A percentile compares a stretch with the other conserved stretches of the same genome.
Evolutionary conservation across 2,888 invertebrate genomes (phyloP).

Genomic region (Cantharis rufa): DNA sequence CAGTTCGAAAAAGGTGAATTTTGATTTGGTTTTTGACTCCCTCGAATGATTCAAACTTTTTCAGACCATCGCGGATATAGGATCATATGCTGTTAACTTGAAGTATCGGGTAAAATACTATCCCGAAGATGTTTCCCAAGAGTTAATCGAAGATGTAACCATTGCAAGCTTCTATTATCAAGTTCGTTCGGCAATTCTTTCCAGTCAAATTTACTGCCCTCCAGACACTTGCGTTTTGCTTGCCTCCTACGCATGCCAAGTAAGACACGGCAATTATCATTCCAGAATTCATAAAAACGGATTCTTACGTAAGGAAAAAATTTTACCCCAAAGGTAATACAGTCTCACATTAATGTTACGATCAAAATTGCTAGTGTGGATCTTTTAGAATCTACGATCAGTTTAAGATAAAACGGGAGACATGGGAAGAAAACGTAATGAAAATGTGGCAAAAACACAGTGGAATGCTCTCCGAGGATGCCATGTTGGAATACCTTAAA

Average conservation of each 20-base stretch:
- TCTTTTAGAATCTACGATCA: constrained; percentile 83
- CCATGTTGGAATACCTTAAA: constrained; percentile 99
- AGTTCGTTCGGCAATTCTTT: constrained; percentile 93
- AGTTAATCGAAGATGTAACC: constrained; percentile 98
- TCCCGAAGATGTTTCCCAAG: constrained; percentile 98
- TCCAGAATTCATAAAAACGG: constrained; percentile 77
- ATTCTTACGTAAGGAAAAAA: constrained; percentile 83
- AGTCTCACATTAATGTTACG: neutral
- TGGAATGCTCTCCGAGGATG: constrained; percentile 90
- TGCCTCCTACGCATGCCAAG: constrained; percentile 97
- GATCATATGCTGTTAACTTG: constrained; percentile 39
- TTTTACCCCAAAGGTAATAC: constrained; percentile 81
- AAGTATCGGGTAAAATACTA: constrained; percentile 92
- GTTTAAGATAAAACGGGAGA: constrained; percentile 93
- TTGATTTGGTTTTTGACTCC: neutral
- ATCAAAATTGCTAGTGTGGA: neutral
- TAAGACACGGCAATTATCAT: constrained; percentile 93
- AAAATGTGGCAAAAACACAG: constrained; percentile 97
- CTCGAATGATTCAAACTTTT: constrained; percentile 16
- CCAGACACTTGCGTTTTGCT: constrained; percentile 96
- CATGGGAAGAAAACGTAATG: constrained; percentile 96
- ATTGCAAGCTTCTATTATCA: constrained; percentile 89
- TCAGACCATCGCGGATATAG: constrained; percentile 44
- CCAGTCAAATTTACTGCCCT: constrained; percentile 98
- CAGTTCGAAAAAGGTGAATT: constrained; percentile 48